phyloP scores from a whole-genome alignment of 2,888 invertebrate genomes.

The Itoplectis maculator region DNA sequence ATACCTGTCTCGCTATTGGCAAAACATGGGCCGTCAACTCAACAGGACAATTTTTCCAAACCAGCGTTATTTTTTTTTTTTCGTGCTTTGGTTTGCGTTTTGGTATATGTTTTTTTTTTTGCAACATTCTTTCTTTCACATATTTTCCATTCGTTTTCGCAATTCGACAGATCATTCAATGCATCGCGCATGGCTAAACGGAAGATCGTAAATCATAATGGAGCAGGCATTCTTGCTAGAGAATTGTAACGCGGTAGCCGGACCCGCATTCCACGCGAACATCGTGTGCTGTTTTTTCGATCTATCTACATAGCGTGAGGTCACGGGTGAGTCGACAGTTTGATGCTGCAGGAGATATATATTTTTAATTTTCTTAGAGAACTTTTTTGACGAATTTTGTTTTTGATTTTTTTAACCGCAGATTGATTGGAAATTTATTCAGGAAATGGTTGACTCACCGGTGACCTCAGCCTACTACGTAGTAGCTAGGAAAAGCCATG shows the following conservation, averaged over 20 bases:
- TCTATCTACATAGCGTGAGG: constrained; percentile 31
- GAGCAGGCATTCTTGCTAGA: constrained; percentile 49
- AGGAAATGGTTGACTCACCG: constrained; percentile 9
- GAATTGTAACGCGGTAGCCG: constrained; percentile 29
- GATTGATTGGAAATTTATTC: background rate
- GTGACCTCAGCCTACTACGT: constrained; percentile 12
- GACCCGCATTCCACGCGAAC: constrained; percentile 38
- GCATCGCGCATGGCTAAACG: constrained; percentile 58
- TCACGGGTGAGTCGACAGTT: constrained; percentile 10
- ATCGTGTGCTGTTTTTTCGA: constrained; percentile 33
- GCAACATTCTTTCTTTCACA: constrained; percentile 70
- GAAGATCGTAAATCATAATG: constrained; percentile 44
- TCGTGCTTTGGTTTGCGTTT: constrained; percentile 49
- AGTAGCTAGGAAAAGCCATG: constrained; percentile 33
- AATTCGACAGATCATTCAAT: constrained; percentile 53
- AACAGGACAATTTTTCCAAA: constrained; percentile 85
- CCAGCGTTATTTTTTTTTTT: constrained; percentile 73
- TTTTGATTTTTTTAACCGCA: background rate
- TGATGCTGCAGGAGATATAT: too few relatives aligned
- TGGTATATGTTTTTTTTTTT: constrained; percentile 72
- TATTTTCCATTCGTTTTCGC: constrained; percentile 65
- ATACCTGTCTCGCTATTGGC: constrained; percentile 97
- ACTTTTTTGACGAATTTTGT: background rate
- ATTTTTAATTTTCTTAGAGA: background rate
- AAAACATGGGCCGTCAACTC: constrained; percentile 89